Percentiles rank a stretch among this genome's conserved stretches.
Evolutionary conservation across 1,140 invertebrate genomes (phyloP).

Genomic region (Pseudoatta argentina): DNA sequence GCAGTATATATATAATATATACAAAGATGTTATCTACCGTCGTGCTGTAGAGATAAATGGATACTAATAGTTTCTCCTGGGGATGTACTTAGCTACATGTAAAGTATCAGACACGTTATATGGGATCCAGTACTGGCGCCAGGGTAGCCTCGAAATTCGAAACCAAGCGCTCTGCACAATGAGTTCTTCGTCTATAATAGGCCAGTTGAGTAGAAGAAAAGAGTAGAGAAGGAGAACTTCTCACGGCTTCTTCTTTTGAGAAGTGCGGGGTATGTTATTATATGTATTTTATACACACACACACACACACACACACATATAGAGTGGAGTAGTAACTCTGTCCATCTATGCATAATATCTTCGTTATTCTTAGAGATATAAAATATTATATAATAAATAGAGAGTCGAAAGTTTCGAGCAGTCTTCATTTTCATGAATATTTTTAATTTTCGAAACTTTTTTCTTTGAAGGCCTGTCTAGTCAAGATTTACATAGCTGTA

Average conservation of each 20-base stretch:
- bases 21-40: not conserved
- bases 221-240: constrained; percentile 4
- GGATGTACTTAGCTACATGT: constrained; percentile 35
- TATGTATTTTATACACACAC: not conserved
- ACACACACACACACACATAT: too few species aligned
- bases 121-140: constrained; percentile 67
- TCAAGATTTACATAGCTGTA: too few species aligned
- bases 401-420: too few species aligned
- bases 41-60: not conserved
- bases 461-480: too few species aligned
- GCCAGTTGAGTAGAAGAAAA: constrained; percentile 11
- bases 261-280: not conserved
- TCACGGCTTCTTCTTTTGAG: constrained; percentile 7
- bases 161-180: constrained; percentile 61
- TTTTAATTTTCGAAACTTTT: too few species aligned
- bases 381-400: too few species aligned
- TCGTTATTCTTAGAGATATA: too few species aligned
- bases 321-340: too few species aligned
- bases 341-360: too few species aligned
- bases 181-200: constrained; percentile 32
- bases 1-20: too few species aligned
- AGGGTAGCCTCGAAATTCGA: constrained; percentile 68
- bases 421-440: too few species aligned
- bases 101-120: constrained; percentile 30
- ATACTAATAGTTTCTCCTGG: constrained; percentile 9